Evolutionary conservation across 2,888 invertebrate genomes (phyloP), one percentile per base, ranked within the genome.

Genomic region (Iselma pallidipennis): DNA sequence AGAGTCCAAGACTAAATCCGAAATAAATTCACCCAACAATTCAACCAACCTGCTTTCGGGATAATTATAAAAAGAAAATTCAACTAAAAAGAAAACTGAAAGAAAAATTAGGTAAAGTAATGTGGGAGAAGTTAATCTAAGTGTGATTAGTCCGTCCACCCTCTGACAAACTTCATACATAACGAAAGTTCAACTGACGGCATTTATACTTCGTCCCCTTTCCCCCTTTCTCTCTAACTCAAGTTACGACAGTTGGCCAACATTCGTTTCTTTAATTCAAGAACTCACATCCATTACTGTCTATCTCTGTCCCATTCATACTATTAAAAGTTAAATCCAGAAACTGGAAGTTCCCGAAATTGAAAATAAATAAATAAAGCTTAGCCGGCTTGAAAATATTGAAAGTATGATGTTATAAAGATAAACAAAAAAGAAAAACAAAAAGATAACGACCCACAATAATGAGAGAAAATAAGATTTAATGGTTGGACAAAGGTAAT

Each of bases 161-260:
- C 61, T 19, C 65, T 66, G 62, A 55, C 63, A 71, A 75, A 76
- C 71, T 76, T 76, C 71, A 73, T 71, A 74, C 73, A 72, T 74
- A 73, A 73, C 68, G 73, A 75, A 75, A 75, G 70, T 76, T 76
- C 69, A 1, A 29, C 10, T 63, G 55, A 66, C 62, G 67, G 65
- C 69, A 73, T 73, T 73, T 71, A 72, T 69, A 70, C 70, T 63
- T 57, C 10, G 12, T 29, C 12, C 12, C 29, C 29, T 29, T 29
- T 29, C n/a, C n/a, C n/a, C n/a, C n/a, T n/a, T n/a, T n/a, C n/a
- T n/a, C n/a, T 55, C 60, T 66, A 64, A 69, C 67, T 67, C 67
- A 69, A 76, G 72, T 76, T 74, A 73, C 74, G 75, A 74, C 75
- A 75, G 75, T 75, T 73, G 76, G 73, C 72, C 74, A 74, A 68